Percentiles rank a stretch among this genome's conserved stretches.
Conservation (phyloP, 2,888 invertebrate genomes). For the Nineta flava region DNA sequence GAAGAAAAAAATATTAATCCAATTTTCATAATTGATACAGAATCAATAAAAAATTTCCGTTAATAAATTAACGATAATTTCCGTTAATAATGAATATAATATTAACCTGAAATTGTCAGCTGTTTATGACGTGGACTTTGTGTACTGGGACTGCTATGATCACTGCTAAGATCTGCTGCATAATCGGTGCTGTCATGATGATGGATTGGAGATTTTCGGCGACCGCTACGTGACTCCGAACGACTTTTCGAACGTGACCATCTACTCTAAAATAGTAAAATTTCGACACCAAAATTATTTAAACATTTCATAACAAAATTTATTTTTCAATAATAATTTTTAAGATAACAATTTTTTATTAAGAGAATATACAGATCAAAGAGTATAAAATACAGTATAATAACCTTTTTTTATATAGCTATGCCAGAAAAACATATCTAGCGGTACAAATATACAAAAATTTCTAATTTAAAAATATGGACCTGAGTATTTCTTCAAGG, state of each 20-base stretch:
- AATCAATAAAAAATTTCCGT: background rate
- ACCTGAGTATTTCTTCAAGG: too few species aligned
- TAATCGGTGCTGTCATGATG: conserved; percentile 55
- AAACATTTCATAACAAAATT: too few species aligned
- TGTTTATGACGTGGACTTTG: conserved; percentile 61
- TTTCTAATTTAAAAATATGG: too few species aligned
- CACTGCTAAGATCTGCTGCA: conserved; percentile 68
- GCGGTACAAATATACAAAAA: too few species aligned
- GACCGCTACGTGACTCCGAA: conserved; percentile 30
- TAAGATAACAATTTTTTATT: too few species aligned
- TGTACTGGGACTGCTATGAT: conserved; percentile 53
- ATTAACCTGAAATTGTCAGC: conserved; percentile 34
- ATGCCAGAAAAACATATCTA: too few species aligned
- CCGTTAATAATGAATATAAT: background rate
- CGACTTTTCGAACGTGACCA: conserved; percentile 61
- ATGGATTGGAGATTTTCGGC: conserved; percentile 42
- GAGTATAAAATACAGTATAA: too few species aligned
- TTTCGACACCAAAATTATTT: too few species aligned
- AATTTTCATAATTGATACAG: background rate
- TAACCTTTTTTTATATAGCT: too few species aligned
- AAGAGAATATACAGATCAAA: too few species aligned
- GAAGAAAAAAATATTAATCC: background rate
- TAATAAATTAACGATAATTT: background rate
- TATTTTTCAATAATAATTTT: too few species aligned
- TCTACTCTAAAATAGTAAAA: conserved; percentile 38